These are phyloP conservation scores for Motacilla alba DNA, from an alignment of 2,113 vertebrate species.

Conservation along the genomic window DNA sequence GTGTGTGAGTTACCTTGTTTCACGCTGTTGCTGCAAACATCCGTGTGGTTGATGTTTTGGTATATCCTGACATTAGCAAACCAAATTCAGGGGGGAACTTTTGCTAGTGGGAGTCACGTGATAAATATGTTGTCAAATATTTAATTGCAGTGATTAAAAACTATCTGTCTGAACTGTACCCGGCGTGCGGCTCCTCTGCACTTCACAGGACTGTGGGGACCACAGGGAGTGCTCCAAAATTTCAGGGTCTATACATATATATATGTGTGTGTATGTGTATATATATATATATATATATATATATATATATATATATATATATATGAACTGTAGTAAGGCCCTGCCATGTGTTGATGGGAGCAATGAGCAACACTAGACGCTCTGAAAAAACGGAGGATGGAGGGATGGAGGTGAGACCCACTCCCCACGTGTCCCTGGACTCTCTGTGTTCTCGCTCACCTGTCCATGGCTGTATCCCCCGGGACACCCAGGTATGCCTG, in stretches of 20 bases:
- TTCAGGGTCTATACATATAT: background rate
- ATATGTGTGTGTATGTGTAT: fast-evolving
- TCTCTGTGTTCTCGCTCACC: fast-evolving
- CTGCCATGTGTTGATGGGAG: fast-evolving
- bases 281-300: fast-evolving
- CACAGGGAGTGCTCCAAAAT: background rate
- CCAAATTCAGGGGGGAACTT: background rate
- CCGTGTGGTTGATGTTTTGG: constrained; percentile 45
- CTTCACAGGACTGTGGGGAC: background rate
- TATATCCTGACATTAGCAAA: constrained; percentile 56
- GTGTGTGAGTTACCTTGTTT: constrained; percentile 63
- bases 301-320: no score
- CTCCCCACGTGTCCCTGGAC: background rate
- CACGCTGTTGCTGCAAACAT: constrained; percentile 61
- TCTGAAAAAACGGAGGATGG: background rate
- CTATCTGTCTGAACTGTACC: constrained; percentile 47
- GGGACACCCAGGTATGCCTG: background rate
- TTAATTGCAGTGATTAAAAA: constrained; percentile 37
- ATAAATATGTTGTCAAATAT: constrained; percentile 22
- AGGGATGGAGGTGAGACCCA: no score
- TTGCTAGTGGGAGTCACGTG: constrained; percentile 52
- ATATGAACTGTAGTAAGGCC: background rate
- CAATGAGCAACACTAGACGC: background rate
- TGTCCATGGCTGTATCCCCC: background rate
- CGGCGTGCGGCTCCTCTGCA: background rate